Evolutionary conservation across 2,113 vertebrate genomes (phyloP), one percentile per base, ranked within the genome.

Genomic region (Henicopernis longicauda): DNA sequence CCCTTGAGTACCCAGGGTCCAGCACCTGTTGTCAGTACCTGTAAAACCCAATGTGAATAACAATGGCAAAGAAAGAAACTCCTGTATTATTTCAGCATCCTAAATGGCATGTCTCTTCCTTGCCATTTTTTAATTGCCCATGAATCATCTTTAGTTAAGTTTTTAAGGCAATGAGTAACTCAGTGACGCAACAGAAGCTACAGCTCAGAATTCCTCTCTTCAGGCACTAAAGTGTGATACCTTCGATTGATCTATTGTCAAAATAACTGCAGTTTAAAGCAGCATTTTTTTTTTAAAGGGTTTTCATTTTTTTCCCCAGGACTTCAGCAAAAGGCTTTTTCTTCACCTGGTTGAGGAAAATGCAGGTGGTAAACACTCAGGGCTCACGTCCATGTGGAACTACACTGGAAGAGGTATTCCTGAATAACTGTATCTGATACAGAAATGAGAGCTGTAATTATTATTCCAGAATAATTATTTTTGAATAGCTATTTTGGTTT

Each of bases 141-240:
- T 95, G 91, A 95, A 90, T 95, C 89, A 96, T 90, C 78, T 54
- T 40, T 26, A 71, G 49, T 86, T 69, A 86, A 66, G 50, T 81
- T 94, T 55, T 94, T 55, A 88, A 95, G 90, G 86, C 86, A 93
- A 23, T 94, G 91, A 97, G 70, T 95, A 94, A 95, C 25, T 91
- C 83, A 57, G 25, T 82, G 66, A 96, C 4, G 78, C 78, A 94
- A 94, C 62, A 82, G 49, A 92, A 92, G 45, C 65, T 89, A 59
- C 69, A 76, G 73, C 84, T 95, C 77, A 69, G 77, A 82, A 95
- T 70, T 84, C 27, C 63, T 29, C 31, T 91, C 65, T 89, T 92
- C 73, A 82, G 81, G 69, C 65, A 76, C 44, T 32, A 91, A 94
- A 87, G 44, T 2, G 12, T 69, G 58, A 72, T 82, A 76, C 17